These are phyloP conservation scores for Helicoverpa assulta DNA, from an alignment of 2,888 invertebrate species.

Conservation along the genomic window DNA sequence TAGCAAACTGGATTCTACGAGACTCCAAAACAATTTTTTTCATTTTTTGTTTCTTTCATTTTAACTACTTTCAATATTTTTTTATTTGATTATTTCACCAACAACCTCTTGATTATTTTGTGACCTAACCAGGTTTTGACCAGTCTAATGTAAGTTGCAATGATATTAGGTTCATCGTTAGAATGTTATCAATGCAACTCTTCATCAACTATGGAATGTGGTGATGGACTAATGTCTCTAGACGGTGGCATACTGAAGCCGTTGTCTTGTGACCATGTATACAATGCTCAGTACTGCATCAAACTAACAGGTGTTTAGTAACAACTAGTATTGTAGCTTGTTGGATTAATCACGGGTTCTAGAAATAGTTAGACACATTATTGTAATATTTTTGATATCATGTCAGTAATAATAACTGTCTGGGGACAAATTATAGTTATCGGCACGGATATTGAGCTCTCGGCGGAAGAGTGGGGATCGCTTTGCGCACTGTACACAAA, in stretches of 20 bases:
- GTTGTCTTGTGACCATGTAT: conserved; percentile 92
- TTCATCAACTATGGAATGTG: conserved; percentile 92
- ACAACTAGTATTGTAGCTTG: conserved; percentile 35
- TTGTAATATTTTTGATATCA: not conserved
- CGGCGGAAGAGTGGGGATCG: no score
- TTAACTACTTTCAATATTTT: no score
- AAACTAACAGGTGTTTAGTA: conserved; percentile 92
- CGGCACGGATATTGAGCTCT: no score
- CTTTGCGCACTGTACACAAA: no score
- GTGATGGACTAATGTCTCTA: conserved; percentile 91
- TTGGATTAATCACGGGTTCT: not conserved
- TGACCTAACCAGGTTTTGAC: not conserved
- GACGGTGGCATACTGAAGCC: conserved; percentile 90
- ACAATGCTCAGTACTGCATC: conserved; percentile 95
- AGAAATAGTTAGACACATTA: not conserved
- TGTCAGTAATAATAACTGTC: no score
- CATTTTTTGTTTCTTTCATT: not conserved
- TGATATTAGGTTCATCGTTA: conserved; percentile 84
- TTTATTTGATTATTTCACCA: no score
- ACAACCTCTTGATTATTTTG: no score
- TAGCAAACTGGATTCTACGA: not conserved
- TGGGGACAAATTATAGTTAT: no score
- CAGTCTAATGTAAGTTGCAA: conserved; percentile 18
- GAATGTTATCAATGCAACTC: conserved; percentile 95
- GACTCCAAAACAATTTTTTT: not conserved